Percentiles rank a stretch among this genome's conserved stretches.
Conservation (phyloP, 1,140 invertebrate species). For the Steinernema khuongi region DNA sequence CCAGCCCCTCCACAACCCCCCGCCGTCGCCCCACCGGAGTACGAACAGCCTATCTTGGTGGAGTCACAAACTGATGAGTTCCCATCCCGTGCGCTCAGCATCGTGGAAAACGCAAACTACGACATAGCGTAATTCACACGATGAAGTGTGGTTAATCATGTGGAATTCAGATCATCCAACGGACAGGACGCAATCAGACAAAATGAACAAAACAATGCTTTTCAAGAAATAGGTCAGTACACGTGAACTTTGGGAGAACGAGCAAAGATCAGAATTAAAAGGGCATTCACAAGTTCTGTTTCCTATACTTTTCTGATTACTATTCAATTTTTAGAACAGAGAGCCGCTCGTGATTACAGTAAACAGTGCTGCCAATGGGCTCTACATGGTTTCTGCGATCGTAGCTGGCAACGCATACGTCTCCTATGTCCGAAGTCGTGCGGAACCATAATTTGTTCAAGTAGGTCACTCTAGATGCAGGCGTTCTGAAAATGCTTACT, state of each 20-base stretch:
- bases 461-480: neutral
- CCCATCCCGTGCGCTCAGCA: neutral
- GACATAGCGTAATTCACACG: too few relatives aligned
- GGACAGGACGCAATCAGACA: too few relatives aligned
- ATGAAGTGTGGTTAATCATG: too few relatives aligned
- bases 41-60: neutral
- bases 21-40: neutral
- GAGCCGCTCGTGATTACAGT: neutral
- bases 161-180: too few relatives aligned
- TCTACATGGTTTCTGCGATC: neutral
- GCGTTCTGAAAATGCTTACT: neutral
- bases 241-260: too few relatives aligned
- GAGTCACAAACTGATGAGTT: neutral
- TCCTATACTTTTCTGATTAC: too few relatives aligned
- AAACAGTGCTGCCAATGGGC: neutral
- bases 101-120: too few relatives aligned
- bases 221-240: too few relatives aligned
- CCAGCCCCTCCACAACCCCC: neutral
- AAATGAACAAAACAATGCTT: too few relatives aligned
- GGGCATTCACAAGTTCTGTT: too few relatives aligned
- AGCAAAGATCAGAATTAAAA: too few relatives aligned
- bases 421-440: neutral
- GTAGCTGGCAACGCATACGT: neutral
- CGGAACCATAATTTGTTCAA: neutral
- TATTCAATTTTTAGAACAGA: too few relatives aligned